Conservation (phyloP, 2,113 vertebrate species). For the Ceyx cyanopectus region DNA sequence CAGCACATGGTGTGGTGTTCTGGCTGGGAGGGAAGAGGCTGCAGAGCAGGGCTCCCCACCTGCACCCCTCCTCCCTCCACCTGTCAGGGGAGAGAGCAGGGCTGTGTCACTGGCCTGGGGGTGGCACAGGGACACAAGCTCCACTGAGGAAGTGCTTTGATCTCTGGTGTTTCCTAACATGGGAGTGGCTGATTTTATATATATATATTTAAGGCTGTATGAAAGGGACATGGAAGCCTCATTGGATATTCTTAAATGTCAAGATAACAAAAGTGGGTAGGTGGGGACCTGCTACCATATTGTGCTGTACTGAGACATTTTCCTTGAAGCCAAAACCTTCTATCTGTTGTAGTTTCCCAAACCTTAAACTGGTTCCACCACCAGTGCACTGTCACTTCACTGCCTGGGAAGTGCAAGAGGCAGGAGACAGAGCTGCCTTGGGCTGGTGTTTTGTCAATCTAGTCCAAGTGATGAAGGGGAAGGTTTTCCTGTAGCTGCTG, state of each 20-base stretch:
- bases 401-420: background rate
- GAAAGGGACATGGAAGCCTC: background rate
- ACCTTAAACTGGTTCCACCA: conserved; percentile 40
- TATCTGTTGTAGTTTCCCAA: background rate
- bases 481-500: background rate
- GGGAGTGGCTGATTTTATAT: background rate
- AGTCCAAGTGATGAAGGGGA: background rate
- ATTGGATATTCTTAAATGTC: background rate
- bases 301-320: background rate
- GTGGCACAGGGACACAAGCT: background rate
- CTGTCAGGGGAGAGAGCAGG: background rate
- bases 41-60: background rate
- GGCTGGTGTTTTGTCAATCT: background rate
- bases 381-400: background rate
- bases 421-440: background rate
- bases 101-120: background rate
- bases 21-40: background rate
- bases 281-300: background rate
- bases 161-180: background rate
- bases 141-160: background rate
- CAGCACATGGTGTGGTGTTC: accelerated
- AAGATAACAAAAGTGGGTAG: background rate
- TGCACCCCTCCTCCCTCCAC: background rate
- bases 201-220: background rate
- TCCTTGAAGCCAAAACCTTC: background rate